Evolutionary conservation across 64 coral and sea anemone species (phyloP).

Genomic region (Catalaphyllia jardinei): DNA sequence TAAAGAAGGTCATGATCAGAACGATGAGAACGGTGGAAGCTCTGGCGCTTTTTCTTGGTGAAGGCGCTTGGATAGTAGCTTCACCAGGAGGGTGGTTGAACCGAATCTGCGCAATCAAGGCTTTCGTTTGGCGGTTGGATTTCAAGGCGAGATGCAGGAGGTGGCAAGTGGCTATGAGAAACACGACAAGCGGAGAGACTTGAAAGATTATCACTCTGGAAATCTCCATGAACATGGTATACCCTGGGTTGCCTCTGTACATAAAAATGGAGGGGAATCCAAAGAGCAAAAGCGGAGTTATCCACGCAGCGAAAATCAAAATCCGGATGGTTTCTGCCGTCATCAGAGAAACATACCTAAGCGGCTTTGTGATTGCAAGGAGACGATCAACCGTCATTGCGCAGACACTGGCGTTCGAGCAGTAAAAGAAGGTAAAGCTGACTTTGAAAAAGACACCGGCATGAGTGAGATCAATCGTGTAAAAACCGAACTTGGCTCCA

Average conservation of each 20-base stretch:
- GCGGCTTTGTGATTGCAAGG: background rate
- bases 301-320: background rate
- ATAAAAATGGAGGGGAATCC: background rate
- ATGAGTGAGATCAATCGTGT: background rate
- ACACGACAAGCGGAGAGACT: background rate
- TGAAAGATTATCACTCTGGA: conserved; percentile 5
- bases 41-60: background rate
- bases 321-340: background rate
- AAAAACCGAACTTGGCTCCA: background rate
- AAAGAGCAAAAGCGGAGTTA: background rate
- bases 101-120: background rate
- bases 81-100: background rate
- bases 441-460: conserved; percentile 7
- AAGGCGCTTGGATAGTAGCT: background rate
- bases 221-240: conserved; percentile 16
- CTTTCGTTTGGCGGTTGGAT: background rate
- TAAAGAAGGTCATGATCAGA: background rate
- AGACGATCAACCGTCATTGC: conserved; percentile 10
- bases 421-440: conserved; percentile 3
- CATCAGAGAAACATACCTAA: background rate
- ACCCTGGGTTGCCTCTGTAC: background rate
- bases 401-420: conserved; percentile 3
- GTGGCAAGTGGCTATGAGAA: background rate
- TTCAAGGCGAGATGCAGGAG: background rate
- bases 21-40: background rate